These are phyloP conservation scores for Poeciliopsis presidionis DNA, from an alignment of 2,797 vertebrate species.

Conservation along the genomic window DNA sequence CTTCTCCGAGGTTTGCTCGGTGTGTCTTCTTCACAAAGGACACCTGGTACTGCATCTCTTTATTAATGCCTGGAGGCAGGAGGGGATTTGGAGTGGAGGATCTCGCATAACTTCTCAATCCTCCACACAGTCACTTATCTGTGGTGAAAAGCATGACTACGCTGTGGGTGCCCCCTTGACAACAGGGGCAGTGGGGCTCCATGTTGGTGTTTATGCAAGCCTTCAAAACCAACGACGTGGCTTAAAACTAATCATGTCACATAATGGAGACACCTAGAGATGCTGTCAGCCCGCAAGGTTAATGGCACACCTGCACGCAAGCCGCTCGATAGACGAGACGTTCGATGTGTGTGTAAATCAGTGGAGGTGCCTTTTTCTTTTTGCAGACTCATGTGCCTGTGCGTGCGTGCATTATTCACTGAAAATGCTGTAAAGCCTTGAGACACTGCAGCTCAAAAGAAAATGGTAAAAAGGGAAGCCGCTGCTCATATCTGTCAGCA, in stretches of 20 bases:
- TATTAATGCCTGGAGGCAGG: constrained; percentile 68
- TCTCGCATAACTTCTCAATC: constrained; percentile 44
- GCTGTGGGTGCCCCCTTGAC: constrained; percentile 59
- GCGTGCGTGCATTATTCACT: constrained; percentile 50
- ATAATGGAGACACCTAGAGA: constrained; percentile 62
- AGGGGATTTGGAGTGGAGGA: background rate
- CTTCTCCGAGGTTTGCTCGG: constrained; percentile 27
- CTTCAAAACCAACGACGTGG: constrained; percentile 42
- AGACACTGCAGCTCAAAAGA: constrained; percentile 47
- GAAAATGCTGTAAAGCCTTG: constrained; percentile 31
- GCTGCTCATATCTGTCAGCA: constrained; percentile 61
- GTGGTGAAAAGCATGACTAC: constrained; percentile 75
- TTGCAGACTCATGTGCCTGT: constrained; percentile 22
- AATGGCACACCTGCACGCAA: constrained; percentile 68
- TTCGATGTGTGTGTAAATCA: constrained; percentile 1
- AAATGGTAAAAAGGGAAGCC: constrained; percentile 45
- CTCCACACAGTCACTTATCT: constrained; percentile 66
- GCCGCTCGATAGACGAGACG: background rate
- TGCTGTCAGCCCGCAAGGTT: constrained; percentile 61
- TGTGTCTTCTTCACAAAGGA: constrained; percentile 57
- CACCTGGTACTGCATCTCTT: constrained; percentile 70
- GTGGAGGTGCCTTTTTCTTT: constrained; percentile 4
- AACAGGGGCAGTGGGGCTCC: constrained; percentile 45
- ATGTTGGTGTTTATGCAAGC: constrained; percentile 12
- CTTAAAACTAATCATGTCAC: constrained; percentile 64